Evolutionary conservation across 2,888 invertebrate genomes (phyloP), one percentile per base, ranked within the genome.

Genomic region (Chymomyza fuscimana): DNA sequence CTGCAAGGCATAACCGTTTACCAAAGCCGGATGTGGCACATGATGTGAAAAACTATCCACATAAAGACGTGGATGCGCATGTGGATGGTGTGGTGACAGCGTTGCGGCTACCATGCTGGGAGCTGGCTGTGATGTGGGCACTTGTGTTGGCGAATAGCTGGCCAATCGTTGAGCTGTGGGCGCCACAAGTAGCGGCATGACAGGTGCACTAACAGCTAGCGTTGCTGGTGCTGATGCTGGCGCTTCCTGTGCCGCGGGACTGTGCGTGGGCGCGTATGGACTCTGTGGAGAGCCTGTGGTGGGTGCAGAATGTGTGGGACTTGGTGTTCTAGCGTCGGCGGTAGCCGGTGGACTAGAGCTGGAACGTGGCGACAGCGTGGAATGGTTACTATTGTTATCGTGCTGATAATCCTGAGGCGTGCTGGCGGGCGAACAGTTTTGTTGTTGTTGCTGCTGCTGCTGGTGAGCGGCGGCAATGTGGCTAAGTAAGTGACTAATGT

Each of bases 401-500:
- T 89, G 89, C 67, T 91, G 90, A 70, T 86, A 88, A 73, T 89
- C 88, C 36, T 36, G 16, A 78, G 76, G 70, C 79, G 74, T 62
- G 86, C 77, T 25, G 72, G 80, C n/a, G 61, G 69, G 65, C 61
- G 75, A 46, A 54, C 77, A 51, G 78, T 80, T 73, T 29, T 72
- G 80, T 56, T 77, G 78, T 12, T 81, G 83, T 69, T 77, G 82
- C 40, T 70, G 86, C 67, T 70, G 86, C 67, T 77, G 85, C n/a
- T 84, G 82, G 73, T 88, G 83, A 60, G 88, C 87, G 67, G 82
- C 89, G 58, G 89, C 89, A 66, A 90, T 89, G 71, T 91, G 90
- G 77, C 89, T 89, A 10, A 92, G 80, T 77, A 91, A 89, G 63
- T 91, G 90, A 66, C 90, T 89, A 69, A 91, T 81, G 72, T 91